A percentile compares a stretch with the other conserved stretches of the same genome.
These are phyloP conservation scores for Atlantisia rogersi DNA, from an alignment of 2,113 vertebrate species.

Conservation along the genomic window DNA sequence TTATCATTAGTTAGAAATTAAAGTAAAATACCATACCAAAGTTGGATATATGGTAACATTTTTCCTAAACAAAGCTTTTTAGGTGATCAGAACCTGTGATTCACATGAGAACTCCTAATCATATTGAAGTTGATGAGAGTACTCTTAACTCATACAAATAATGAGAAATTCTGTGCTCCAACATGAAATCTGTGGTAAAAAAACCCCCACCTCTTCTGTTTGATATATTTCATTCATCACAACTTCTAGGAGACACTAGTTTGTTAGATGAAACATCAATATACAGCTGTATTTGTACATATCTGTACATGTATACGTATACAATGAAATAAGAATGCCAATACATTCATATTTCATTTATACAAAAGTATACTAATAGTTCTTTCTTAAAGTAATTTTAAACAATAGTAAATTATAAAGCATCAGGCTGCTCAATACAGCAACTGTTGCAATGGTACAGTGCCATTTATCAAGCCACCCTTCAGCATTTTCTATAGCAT, in stretches of 20 bases:
- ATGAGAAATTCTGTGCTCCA: background rate
- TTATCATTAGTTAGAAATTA: background rate
- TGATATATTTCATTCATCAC: background rate
- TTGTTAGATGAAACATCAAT: background rate
- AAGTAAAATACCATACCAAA: background rate
- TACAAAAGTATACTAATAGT: background rate
- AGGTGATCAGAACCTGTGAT: background rate
- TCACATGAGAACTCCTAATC: background rate
- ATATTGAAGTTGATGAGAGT: background rate
- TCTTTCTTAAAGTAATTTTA: background rate
- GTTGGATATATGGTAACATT: background rate
- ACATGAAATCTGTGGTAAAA: background rate
- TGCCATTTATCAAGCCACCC: background rate
- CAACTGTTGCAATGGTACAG: background rate
- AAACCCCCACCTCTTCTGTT: background rate
- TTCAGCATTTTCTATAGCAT: background rate
- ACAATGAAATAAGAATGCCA: background rate
- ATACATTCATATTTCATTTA: background rate
- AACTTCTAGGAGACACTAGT: background rate
- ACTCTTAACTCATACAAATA: background rate
- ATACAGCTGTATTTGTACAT: background rate
- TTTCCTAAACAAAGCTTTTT: background rate
- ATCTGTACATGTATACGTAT: background rate
- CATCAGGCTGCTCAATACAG: background rate
- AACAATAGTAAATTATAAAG: background rate